These are phyloP conservation scores for Megalops atlanticus DNA, from an alignment of 2,113 vertebrate species.

Conservation along the genomic window DNA sequence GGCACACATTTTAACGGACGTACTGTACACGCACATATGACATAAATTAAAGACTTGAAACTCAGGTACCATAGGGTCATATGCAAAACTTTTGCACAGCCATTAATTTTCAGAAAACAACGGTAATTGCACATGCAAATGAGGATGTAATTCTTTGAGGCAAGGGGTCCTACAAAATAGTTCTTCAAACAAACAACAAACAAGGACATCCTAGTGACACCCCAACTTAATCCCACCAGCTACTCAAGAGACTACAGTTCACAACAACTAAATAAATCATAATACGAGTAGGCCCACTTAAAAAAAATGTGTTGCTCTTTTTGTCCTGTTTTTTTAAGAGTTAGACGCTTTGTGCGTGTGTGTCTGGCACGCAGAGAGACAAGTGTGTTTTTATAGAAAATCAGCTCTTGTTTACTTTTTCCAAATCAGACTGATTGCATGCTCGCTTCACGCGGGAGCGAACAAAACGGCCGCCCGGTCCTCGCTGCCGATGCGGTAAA, in stretches of 20 bases:
- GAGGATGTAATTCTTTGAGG: too few species aligned
- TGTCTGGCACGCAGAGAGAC: too few species aligned
- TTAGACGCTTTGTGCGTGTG: too few species aligned
- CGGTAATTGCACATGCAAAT: not conserved
- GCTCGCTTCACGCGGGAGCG: conserved; percentile 33
- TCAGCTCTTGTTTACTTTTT: conserved; percentile 4
- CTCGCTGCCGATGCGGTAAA: conserved; percentile 50
- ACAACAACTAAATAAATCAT: too few species aligned
- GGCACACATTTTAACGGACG: conserved; percentile 39
- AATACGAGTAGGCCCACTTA: too few species aligned
- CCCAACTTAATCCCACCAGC: too few species aligned
- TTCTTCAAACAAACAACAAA: too few species aligned
- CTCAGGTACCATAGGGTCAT: not conserved
- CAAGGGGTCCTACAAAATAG: too few species aligned
- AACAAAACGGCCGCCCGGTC: conserved; percentile 48
- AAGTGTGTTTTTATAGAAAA: not conserved
- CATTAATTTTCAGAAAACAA: not conserved
- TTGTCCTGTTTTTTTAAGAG: too few species aligned
- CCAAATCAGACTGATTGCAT: not conserved
- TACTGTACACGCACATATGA: conserved; percentile 19
- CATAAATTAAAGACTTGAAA: not conserved
- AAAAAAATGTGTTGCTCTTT: too few species aligned
- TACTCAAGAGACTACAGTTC: too few species aligned
- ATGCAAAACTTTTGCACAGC: not conserved
- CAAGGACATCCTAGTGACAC: too few species aligned